Percentiles rank a stretch among this genome's conserved stretches.
These are phyloP conservation scores for Atta cephalotes DNA, from an alignment of 1,140 invertebrate species.

Conservation along the genomic window DNA sequence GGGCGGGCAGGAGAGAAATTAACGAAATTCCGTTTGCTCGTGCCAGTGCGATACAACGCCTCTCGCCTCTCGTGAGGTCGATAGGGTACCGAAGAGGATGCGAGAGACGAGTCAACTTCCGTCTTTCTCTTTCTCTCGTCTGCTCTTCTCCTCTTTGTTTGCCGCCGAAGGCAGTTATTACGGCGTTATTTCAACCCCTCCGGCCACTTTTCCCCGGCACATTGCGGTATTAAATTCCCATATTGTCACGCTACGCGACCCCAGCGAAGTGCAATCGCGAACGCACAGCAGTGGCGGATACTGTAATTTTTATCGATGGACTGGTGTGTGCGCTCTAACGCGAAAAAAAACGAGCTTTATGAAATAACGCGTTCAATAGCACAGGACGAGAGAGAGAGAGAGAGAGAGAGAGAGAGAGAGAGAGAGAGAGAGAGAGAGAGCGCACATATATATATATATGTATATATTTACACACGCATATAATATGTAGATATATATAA, in stretches of 20 bases:
- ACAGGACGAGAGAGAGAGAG: background rate
- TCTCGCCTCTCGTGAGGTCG: slow-evolving; percentile 42
- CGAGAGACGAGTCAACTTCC: slow-evolving; percentile 51
- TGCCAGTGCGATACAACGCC: slow-evolving; percentile 59
- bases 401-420: no score
- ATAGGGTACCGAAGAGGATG: slow-evolving; percentile 38
- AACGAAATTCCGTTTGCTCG: slow-evolving; percentile 74
- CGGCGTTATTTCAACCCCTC: slow-evolving; percentile 73
- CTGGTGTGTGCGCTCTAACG: slow-evolving; percentile 43
- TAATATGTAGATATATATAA: no score
- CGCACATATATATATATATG: background rate
- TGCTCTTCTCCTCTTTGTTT: slow-evolving; percentile 57
- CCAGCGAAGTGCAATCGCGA: slow-evolving; percentile 62
- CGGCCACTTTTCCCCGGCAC: slow-evolving; percentile 32
- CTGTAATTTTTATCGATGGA: slow-evolving; percentile 74
- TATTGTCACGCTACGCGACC: slow-evolving; percentile 71
- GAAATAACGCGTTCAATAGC: slow-evolving; percentile 56
- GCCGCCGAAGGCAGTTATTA: slow-evolving; percentile 73
- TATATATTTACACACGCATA: background rate
- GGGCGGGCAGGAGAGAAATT: slow-evolving; percentile 59
- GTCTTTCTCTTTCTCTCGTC: background rate
- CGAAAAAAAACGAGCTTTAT: slow-evolving; percentile 37
- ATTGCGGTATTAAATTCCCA: slow-evolving; percentile 75
- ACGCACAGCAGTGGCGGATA: slow-evolving; percentile 38
- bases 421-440: no score